Base-by-base conservation (phyloP, 2,797 vertebrate species). In the Parauchenoglanis punctatus region DNA sequence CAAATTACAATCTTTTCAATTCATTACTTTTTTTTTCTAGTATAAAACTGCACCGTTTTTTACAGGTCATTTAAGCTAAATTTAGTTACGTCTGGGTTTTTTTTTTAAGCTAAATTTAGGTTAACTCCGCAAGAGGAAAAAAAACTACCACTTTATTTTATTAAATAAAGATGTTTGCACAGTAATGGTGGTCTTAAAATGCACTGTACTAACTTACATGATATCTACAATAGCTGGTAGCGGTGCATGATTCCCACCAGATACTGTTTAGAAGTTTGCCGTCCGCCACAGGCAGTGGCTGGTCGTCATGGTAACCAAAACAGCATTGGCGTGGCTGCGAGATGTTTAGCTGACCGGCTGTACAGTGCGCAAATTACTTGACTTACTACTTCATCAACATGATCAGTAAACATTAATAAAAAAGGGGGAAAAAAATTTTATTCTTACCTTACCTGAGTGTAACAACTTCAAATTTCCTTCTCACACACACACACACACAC, bases 371-470 rank as follows among this genome's bases (percentile, higher is more conserved):
- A 70, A 18, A 2, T 49, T 75, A 25, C 1, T 35, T 31, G 7
- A 56, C 15, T 52, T 23, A 46, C 1, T 6, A 68, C 5, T 7
- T 35, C 18, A 13, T 67, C 15, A 17, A 40, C 15, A 8, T 70
- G 20, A 40, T 17, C 67, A 72, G 63, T 35, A 70, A 70, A 70
- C 0, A 15, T 67, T 65, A 8, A 40, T 35, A 35, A 73, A 28
- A 0, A 72, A 68, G 7, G 10, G 25, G 1, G 10, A 0, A 0
- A 6, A 2, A 49, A 49, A 12, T 17, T 23, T 10, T 44, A 90
- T 46, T 91, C 94, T 94, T 94, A 94, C 94, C 95, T 93, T 61
- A 83, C 85, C 56, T 91, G 83, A 88, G 82, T 1, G 81, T 87
- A 76, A 35, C n/a, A 18, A 25, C 35, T 12, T 65, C 54, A 56